A percentile compares a stretch with the other conserved stretches of the same genome.
Conservation (phyloP, 2,888 invertebrate genomes). For the Apotomis capreana region DNA sequence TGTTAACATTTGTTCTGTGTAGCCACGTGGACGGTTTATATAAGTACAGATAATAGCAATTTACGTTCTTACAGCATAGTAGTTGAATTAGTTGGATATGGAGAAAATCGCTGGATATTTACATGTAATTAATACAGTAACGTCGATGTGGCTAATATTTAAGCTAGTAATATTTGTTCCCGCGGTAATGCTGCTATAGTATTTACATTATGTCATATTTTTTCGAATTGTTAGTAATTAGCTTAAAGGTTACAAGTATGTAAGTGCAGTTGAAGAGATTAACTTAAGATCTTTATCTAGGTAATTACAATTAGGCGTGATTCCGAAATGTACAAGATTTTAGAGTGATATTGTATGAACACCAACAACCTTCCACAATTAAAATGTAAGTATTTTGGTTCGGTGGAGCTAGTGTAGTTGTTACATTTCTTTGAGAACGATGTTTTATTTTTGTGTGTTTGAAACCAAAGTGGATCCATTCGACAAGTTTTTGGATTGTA, state of each 20-base stretch:
- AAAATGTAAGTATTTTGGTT: slow-evolving; percentile 18
- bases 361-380: slow-evolving; percentile 41
- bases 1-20: slow-evolving; percentile 28
- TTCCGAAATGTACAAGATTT: slow-evolving; percentile 36
- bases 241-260: slow-evolving; percentile 27
- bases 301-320: slow-evolving; percentile 29
- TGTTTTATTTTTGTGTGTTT: slow-evolving; percentile 45
- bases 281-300: slow-evolving; percentile 34
- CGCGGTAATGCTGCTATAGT: slow-evolving; percentile 11
- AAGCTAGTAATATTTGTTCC: slow-evolving; percentile 23
- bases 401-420: slow-evolving; percentile 41
- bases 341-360: slow-evolving; percentile 41
- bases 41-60: not conserved
- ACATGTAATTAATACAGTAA: not conserved
- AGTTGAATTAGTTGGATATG: not conserved
- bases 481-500: slow-evolving; percentile 54
- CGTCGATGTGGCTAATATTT: slow-evolving; percentile 19
- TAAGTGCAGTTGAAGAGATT: slow-evolving; percentile 19
- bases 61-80: not conserved
- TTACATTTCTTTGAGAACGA: slow-evolving; percentile 70
- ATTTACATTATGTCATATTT: slow-evolving; percentile 35
- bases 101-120: not conserved
- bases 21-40: not conserved
- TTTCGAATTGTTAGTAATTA: slow-evolving; percentile 34
- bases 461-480: slow-evolving; percentile 66